Percentiles rank a stretch among this genome's conserved stretches.
These are phyloP conservation scores for Athalia cordata DNA, from an alignment of 2,888 invertebrate species.

Conservation along the genomic window DNA sequence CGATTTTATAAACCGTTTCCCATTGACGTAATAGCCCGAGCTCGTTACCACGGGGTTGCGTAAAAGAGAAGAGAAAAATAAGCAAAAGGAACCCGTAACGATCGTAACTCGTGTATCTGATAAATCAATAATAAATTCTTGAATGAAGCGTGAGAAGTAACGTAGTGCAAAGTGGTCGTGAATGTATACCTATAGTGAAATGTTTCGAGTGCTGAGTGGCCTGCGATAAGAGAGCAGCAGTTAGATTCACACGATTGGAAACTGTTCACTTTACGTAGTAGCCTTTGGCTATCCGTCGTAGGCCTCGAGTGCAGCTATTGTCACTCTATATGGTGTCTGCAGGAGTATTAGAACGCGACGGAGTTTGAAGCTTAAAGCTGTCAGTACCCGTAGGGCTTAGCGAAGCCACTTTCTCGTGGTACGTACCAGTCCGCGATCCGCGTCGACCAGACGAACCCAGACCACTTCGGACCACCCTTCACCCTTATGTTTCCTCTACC, in stretches of 20 bases:
- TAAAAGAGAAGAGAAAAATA: not conserved
- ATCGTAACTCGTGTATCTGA: no score
- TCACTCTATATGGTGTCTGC: not conserved
- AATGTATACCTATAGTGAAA: not conserved
- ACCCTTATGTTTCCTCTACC: slow-evolving; percentile 11
- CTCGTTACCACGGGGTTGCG: not conserved
- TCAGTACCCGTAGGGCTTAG: slow-evolving; percentile 36
- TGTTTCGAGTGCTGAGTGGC: not conserved
- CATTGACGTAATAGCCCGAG: not conserved
- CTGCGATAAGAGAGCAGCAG: not conserved
- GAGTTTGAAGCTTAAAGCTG: slow-evolving; percentile 13
- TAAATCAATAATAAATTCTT: no score
- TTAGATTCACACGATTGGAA: slow-evolving; percentile 1
- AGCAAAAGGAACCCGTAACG: no score
- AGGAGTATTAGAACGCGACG: slow-evolving; percentile 28
- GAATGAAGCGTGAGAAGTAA: not conserved
- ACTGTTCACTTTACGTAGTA: not conserved
- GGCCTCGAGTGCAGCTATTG: not conserved
- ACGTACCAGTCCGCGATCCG: slow-evolving; percentile 28
- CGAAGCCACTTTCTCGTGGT: slow-evolving; percentile 36
- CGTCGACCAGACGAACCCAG: slow-evolving; percentile 11
- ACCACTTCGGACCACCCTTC: slow-evolving; percentile 3
- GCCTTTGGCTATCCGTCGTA: not conserved
- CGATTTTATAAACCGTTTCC: slow-evolving; percentile 13
- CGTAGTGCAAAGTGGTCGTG: not conserved